Evolutionary conservation across 1,140 invertebrate genomes (phyloP).

Genomic region (Bombus breviceps): DNA sequence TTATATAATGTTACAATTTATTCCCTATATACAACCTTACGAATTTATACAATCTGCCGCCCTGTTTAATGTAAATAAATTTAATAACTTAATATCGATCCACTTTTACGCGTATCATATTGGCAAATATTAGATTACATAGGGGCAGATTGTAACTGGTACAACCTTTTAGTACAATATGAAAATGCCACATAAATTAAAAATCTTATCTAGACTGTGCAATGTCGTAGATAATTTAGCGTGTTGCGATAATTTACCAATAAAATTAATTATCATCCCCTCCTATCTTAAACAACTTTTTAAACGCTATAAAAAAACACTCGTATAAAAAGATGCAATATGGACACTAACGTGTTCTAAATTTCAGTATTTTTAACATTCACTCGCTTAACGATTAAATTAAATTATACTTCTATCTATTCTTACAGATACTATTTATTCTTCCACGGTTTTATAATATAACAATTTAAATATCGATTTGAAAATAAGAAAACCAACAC

Average conservation of each 20-base stretch:
- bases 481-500: slow-evolving; percentile 71
- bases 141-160: slow-evolving; percentile 15
- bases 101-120: slow-evolving; percentile 19
- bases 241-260: not conserved
- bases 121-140: not conserved
- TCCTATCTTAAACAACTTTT: not conserved
- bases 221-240: not conserved
- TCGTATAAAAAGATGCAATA: not conserved
- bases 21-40: too few relatives aligned
- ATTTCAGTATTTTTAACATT: not conserved
- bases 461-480: slow-evolving; percentile 71
- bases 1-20: too few relatives aligned
- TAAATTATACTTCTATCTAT: not conserved
- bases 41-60: too few relatives aligned
- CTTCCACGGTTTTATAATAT: slow-evolving; percentile 76
- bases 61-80: not conserved
- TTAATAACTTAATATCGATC: slow-evolving; percentile 49
- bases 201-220: not conserved
- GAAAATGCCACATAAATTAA: not conserved
- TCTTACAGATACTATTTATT: slow-evolving; percentile 44
- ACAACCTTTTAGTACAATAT: not conserved
- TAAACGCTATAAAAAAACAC: not conserved
- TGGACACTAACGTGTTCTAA: not conserved
- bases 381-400: not conserved
- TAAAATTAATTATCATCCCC: not conserved